Evolutionary conservation across 1,140 invertebrate genomes (phyloP), one percentile per base, ranked within the genome.

Genomic region (Antheraea mylitta): DNA sequence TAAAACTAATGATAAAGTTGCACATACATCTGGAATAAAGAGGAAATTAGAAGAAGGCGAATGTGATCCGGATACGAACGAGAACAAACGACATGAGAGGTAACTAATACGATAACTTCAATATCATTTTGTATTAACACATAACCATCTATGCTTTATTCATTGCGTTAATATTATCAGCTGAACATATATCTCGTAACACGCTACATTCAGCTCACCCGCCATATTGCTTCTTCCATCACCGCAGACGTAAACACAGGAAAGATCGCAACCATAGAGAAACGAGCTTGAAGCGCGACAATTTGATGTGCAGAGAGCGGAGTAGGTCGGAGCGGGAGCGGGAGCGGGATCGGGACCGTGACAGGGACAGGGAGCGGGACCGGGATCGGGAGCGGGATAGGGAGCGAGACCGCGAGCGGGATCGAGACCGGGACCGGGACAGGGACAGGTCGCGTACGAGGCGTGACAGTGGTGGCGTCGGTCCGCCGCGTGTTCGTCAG

Each of bases 31-130:
- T 10, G 90, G 89, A 36, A 75, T 89, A 7, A 93, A 93, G 64
- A 85, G 92, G 76, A 93, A 93, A 73, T 70, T 93, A 18, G 92
- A 93, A 74, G 92, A 93, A 68, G 92, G 92, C 3, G 92, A 93
- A 82, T 92, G 92, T 76, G 92, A 93, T 68, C 90, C 88, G 48
- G 92, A 92, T 38, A 75, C 85, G 3, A 86, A 68, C 66, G 91
- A 93, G 67, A 93, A 89, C 68, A 93, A 93, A 86, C 79, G 89
- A 13, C 89, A 92, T 37, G 89, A 92, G 71, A 90, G 90, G 90
- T 92, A 87, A 83, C 65, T 64, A 60, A 6, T 16, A 53, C 16
- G 16, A 16, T 53, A 53, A 30, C 22, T 30, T 4, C 22, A 30
- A 2, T 30, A 30, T 6, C 13, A 13, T 16, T 1, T 22, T 53